Conservation (phyloP, 2,888 invertebrate genomes). For the Tetranychus piercei region DNA sequence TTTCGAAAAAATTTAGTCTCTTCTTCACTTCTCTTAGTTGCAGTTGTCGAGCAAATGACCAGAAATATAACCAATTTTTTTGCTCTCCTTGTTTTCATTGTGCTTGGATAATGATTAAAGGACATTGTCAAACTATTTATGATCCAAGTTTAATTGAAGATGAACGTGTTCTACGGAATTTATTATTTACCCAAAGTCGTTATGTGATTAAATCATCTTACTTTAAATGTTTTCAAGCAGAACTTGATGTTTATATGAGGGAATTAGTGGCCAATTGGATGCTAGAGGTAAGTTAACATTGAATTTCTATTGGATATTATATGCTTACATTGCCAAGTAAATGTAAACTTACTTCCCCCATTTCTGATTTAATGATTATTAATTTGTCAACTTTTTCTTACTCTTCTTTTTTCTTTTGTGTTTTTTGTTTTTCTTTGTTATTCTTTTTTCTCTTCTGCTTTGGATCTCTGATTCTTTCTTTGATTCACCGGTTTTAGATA, state of each 20-base stretch:
- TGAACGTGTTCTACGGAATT: conserved; percentile 20
- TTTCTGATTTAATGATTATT: neutral
- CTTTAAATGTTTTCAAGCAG: conserved; percentile 45
- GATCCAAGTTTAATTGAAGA: conserved; percentile 21
- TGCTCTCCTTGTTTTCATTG: too few species aligned
- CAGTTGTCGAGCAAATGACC: too few species aligned
- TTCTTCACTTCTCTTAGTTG: too few species aligned
- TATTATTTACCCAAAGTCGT: conserved; percentile 18
- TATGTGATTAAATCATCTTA: conserved; percentile 14
- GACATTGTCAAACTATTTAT: neutral
- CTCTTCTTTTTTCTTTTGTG: neutral
- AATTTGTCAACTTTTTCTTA: neutral
- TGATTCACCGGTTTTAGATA: conserved; percentile 59
- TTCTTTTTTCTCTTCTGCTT: neutral
- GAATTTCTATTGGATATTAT: neutral
- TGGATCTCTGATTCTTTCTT: neutral
- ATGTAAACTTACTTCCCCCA: neutral
- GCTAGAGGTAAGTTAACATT: conserved; percentile 59
- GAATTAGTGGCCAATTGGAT: conserved; percentile 87
- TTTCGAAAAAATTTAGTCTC: too few species aligned
- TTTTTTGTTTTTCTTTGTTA: neutral
- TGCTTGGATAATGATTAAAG: too few species aligned
- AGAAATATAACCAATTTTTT: too few species aligned
- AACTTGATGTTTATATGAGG: conserved; percentile 74
- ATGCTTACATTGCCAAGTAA: neutral